Evolutionary conservation across 2,888 invertebrate genomes (phyloP).

Genomic region (Aleiodes alternator): DNA sequence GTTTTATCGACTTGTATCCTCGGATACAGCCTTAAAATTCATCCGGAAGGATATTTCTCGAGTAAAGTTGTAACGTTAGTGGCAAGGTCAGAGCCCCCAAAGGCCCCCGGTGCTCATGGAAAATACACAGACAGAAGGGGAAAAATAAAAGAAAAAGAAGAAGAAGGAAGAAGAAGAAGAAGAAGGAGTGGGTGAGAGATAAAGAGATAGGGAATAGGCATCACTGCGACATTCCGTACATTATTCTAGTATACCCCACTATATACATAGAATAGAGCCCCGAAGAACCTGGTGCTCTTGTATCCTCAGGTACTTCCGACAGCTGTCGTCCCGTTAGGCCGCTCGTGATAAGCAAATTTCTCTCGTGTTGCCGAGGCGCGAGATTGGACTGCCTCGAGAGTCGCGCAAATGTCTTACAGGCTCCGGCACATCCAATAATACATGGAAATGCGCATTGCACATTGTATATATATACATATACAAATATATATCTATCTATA

Average conservation of each 20-base stretch:
- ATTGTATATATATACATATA: conserved; percentile 2
- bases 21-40: background rate
- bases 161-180: conserved; percentile 37
- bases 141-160: background rate
- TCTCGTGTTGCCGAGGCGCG: conserved; percentile 53
- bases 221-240: conserved; percentile 47
- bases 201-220: conserved; percentile 36
- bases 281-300: conserved; percentile 47
- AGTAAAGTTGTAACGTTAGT: conserved; percentile 14
- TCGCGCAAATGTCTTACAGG: conserved; percentile 39
- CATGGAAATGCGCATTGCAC: background rate
- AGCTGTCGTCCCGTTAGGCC: conserved; percentile 65
- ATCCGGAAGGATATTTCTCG: conserved; percentile 7
- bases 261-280: conserved; percentile 26
- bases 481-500: too few species aligned
- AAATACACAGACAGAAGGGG: background rate
- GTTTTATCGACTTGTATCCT: too few species aligned
- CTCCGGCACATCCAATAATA: conserved; percentile 13
- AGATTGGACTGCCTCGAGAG: conserved; percentile 45
- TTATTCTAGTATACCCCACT: conserved; percentile 37
- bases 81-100: conserved; percentile 49
- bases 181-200: conserved; percentile 45
- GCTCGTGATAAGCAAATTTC: conserved; percentile 59
- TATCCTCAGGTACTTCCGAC: conserved; percentile 59
- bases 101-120: conserved; percentile 9